Evolutionary conservation across 2,888 invertebrate species (phyloP).

Genomic region (Dryococelus australis): DNA sequence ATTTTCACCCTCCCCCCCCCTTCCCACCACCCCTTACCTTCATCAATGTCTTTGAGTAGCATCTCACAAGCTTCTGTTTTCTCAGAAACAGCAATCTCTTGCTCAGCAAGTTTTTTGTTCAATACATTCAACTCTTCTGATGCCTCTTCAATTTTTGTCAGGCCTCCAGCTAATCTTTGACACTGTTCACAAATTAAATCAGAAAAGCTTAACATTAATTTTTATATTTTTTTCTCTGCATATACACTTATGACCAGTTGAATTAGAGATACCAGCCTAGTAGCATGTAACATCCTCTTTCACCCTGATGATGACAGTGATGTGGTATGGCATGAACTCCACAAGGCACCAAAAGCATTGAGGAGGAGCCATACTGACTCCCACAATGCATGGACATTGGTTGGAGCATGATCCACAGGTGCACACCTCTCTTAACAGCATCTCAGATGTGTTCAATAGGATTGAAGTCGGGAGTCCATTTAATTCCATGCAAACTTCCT

Average conservation of each 20-base stretch:
- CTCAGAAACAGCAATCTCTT: conserved; percentile 81
- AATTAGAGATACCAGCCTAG: too few relatives aligned
- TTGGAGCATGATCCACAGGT: too few relatives aligned
- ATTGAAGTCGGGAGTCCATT: too few relatives aligned
- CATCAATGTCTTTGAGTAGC: conserved; percentile 78
- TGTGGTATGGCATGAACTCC: too few relatives aligned
- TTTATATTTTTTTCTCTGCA: not conserved
- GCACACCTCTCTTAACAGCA: too few relatives aligned
- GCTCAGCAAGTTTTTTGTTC: conserved; percentile 80
- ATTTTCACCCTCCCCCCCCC: not conserved
- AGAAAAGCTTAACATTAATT: not conserved
- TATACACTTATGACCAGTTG: not conserved
- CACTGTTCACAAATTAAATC: conserved; percentile 60
- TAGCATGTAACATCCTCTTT: not conserved
- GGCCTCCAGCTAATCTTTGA: conserved; percentile 72
- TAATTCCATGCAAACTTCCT: too few relatives aligned
- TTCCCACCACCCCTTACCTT: conserved; percentile 52
- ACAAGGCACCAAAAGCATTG: too few relatives aligned
- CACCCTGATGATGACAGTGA: too few relatives aligned
- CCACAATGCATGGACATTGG: too few relatives aligned
- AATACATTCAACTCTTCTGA: conserved; percentile 80
- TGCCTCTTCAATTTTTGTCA: conserved; percentile 88
- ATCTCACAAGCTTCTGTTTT: conserved; percentile 83
- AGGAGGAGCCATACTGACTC: too few relatives aligned
- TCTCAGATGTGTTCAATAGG: too few relatives aligned